Evolutionary conservation across 2,113 vertebrate species (phyloP).

Genomic region (Planiliza haematocheilus): DNA sequence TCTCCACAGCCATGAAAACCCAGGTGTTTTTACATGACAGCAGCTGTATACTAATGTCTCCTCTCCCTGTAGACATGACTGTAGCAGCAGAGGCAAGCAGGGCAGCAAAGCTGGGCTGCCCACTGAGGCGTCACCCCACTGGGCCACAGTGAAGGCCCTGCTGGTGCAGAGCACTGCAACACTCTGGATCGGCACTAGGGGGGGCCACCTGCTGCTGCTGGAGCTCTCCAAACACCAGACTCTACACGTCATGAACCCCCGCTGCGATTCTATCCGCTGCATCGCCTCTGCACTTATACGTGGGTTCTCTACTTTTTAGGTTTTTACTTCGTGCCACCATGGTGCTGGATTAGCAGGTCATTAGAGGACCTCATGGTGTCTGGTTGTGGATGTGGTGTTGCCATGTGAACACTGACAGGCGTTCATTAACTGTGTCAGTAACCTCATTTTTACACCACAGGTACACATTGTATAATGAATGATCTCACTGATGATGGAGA

Average conservation of each 20-base stretch:
- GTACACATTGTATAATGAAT: neutral
- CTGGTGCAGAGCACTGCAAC: conserved; percentile 89
- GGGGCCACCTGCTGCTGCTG: conserved; percentile 90
- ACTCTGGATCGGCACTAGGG: conserved; percentile 94
- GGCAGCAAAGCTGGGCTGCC: conserved; percentile 42
- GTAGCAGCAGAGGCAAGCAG: conserved; percentile 69
- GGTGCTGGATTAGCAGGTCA: neutral
- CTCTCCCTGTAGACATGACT: conserved; percentile 75
- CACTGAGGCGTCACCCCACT: conserved; percentile 44
- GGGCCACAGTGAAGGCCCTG: conserved; percentile 90
- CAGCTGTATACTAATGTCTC: neutral
- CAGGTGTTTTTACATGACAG: neutral
- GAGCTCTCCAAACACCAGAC: conserved; percentile 88
- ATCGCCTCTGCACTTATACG: conserved; percentile 87
- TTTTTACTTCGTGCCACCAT: neutral
- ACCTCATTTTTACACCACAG: neutral
- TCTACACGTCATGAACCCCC: conserved; percentile 84
- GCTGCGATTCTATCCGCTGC: conserved; percentile 87
- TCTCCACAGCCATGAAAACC: too few species aligned
- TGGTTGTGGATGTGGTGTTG: too few species aligned
- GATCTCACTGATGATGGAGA: neutral
- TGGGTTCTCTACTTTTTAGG: conserved; percentile 52
- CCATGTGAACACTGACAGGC: too few species aligned
- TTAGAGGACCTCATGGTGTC: too few species aligned
- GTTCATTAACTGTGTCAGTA: too few species aligned